phyloP scores from a whole-genome alignment of 2,113 vertebrate genomes.

The Poeciliopsis prolifica region DNA sequence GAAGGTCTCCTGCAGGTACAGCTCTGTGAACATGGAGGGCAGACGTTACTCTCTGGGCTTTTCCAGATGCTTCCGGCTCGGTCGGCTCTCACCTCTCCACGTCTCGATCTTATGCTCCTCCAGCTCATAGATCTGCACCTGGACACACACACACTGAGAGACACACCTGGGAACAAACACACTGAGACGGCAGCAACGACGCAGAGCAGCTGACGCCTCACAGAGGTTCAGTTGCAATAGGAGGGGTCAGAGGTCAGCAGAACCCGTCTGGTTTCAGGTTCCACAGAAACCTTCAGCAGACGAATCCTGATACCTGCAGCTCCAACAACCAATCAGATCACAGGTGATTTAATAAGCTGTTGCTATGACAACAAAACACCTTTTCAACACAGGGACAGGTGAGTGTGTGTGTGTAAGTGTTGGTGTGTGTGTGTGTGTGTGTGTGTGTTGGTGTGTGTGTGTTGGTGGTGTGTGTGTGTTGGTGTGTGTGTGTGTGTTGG shows the following conservation, averaged over 20 bases:
- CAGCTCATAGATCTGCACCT: conserved; percentile 99
- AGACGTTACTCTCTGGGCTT: neutral
- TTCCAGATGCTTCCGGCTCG: neutral
- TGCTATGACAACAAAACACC: neutral
- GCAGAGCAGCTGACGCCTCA: neutral
- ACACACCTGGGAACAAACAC: neutral
- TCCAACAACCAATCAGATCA: neutral
- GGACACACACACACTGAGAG: conserved; percentile 23
- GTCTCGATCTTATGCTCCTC: conserved; percentile 99
- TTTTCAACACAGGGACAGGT: neutral
- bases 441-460: too few species aligned
- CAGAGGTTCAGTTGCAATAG: neutral
- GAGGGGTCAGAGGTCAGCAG: too few species aligned
- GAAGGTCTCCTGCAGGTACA: conserved; percentile 99
- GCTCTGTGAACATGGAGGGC: conserved; percentile 80
- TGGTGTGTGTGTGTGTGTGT: conserved; percentile 31
- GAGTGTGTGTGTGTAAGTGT: conserved; percentile 28
- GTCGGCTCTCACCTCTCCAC: conserved; percentile 85
- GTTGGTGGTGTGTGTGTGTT: too few species aligned
- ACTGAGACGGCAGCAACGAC: too few species aligned
- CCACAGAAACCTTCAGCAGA: too few species aligned
- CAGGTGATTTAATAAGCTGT: neutral
- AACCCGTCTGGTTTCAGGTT: too few species aligned
- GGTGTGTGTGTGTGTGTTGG: too few species aligned
- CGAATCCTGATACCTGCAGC: too few species aligned